Evolutionary conservation across 2,113 vertebrate genomes (phyloP).

Genomic region (Tychaedon coryphoeus): DNA sequence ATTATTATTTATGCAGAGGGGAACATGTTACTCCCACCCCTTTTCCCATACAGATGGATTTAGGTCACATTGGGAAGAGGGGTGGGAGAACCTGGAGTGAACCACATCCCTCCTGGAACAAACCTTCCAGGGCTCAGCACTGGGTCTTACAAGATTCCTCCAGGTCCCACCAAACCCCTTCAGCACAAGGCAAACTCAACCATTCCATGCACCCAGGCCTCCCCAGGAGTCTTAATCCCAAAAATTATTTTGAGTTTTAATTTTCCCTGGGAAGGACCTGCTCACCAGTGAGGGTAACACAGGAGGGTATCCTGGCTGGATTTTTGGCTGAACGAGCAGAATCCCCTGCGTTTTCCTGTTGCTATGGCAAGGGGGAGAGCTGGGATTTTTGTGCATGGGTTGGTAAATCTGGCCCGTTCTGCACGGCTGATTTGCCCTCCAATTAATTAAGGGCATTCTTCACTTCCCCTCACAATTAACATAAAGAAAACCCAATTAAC

Average conservation of each 20-base stretch:
- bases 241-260: not conserved
- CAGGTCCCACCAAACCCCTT: not conserved
- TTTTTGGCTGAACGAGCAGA: not conserved
- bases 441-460: conserved; percentile 60
- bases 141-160: not conserved
- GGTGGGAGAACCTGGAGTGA: not conserved
- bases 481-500: conserved; percentile 40
- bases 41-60: not conserved
- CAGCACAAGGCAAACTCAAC: not conserved
- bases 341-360: not conserved
- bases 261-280: fast-evolving
- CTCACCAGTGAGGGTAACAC: fast-evolving
- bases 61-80: not conserved
- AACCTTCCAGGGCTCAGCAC: not conserved
- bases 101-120: not conserved
- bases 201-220: not conserved
- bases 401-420: not conserved
- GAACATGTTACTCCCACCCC: not conserved
- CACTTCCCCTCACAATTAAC: conserved; percentile 49
- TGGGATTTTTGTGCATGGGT: not conserved
- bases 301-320: not conserved
- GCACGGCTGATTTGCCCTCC: conserved; percentile 11
- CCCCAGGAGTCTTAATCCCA: not conserved
- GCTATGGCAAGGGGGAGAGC: not conserved
- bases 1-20: not conserved